These are phyloP conservation scores for Tetramorium alpestre DNA, from an alignment of 1,140 invertebrate genomes.

Conservation along the genomic window DNA sequence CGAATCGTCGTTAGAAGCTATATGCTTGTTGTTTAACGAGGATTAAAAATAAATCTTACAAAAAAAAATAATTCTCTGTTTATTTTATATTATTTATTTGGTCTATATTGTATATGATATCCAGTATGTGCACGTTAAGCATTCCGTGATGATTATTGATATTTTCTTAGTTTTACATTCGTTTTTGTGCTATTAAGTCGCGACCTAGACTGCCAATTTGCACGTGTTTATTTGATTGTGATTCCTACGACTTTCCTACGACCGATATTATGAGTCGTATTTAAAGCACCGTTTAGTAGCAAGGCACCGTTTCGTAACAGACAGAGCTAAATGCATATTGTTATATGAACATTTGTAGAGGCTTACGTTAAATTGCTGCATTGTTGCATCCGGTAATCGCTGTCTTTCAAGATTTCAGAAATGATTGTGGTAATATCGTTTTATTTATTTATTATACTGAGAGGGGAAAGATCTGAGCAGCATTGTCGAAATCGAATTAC, in stretches of 20 bases:
- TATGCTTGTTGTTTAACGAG: not conserved
- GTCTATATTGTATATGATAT: too few species aligned
- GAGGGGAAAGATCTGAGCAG: not conserved
- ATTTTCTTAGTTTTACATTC: not conserved
- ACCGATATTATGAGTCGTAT: conserved; percentile 3
- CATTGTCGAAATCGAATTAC: not conserved
- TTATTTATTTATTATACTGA: not conserved
- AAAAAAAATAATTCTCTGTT: not conserved
- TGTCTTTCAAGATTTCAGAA: not conserved
- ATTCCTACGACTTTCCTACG: conserved; percentile 23
- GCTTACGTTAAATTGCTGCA: conserved; percentile 4
- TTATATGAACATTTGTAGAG: not conserved
- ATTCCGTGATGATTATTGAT: not conserved
- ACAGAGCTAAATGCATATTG: not conserved
- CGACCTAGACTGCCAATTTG: not conserved
- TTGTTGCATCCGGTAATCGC: not conserved
- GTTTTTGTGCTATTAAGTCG: not conserved
- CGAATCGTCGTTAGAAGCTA: not conserved
- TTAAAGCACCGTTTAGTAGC: not conserved
- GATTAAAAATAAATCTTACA: not conserved
- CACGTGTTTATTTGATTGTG: not conserved
- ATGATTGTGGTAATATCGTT: conserved; percentile 9
- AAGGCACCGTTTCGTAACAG: not conserved
- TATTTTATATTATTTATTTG: not conserved
- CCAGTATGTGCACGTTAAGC: not conserved